Evolutionary conservation across 2,113 vertebrate species (phyloP).

Genomic region (Oenanthe oenanthe): DNA sequence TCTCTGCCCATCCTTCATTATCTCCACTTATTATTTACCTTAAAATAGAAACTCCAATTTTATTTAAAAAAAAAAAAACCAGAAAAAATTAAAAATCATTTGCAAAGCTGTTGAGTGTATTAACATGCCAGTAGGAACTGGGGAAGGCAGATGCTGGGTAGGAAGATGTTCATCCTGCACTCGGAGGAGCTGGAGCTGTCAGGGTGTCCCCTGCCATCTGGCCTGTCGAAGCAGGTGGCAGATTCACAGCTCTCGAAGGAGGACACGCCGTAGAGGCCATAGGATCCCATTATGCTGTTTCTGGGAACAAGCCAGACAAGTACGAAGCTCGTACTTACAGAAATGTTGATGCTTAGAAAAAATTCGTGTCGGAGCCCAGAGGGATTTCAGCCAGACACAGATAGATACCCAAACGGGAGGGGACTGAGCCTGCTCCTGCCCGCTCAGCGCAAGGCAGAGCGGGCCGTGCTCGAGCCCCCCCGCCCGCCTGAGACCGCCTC

Average conservation of each 20-base stretch:
- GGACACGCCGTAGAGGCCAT: not conserved
- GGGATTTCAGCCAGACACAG: not conserved
- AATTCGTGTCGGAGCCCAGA: rapidly evolving
- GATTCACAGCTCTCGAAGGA: constrained; percentile 12
- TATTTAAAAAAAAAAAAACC: not conserved
- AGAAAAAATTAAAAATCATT: not conserved
- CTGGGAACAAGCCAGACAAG: not conserved
- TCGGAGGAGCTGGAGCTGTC: not conserved
- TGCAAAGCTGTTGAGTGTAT: not conserved
- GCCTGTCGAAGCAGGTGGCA: not conserved
- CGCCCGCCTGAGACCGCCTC: not conserved
- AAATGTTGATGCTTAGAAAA: not conserved
- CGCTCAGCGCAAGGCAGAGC: not conserved
- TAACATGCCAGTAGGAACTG: not conserved
- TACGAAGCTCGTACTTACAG: not conserved
- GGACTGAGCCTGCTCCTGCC: not conserved
- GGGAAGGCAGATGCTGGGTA: not conserved
- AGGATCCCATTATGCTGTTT: not conserved
- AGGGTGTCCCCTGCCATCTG: constrained; percentile 42
- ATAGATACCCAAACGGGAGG: rapidly evolving
- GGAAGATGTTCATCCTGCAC: not conserved
- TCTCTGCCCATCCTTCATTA: not conserved
- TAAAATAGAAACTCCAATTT: not conserved
- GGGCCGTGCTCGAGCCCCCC: not conserved
- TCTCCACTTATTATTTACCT: not conserved